Percentiles rank a stretch among this genome's conserved stretches.
Conservation (phyloP, 2,888 invertebrate species). For the Toxonevra muliebris region DNA sequence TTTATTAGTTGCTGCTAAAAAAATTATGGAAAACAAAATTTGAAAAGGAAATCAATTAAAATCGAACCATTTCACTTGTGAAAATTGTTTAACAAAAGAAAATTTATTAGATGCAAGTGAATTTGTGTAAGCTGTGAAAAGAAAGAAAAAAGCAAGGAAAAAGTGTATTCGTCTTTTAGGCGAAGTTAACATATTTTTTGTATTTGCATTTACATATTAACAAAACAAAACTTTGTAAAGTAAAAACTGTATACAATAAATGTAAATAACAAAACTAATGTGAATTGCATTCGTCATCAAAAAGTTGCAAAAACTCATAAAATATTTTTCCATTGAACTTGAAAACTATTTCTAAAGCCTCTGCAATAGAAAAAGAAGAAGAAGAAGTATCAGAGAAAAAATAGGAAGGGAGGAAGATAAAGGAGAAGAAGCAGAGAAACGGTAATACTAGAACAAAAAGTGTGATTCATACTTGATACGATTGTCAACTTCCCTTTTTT, state of each 20-base stretch:
- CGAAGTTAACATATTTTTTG: background rate
- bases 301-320: conserved; percentile 16
- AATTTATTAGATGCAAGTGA: no score
- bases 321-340: conserved; percentile 34
- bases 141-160: background rate
- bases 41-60: no score
- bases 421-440: background rate
- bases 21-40: no score
- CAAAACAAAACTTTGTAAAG: no score
- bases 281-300: background rate
- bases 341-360: conserved; percentile 18
- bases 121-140: no score
- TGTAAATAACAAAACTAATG: no score
- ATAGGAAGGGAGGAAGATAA: background rate
- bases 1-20: no score
- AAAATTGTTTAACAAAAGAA: no score
- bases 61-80: no score
- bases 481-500: background rate
- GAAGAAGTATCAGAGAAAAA: background rate
- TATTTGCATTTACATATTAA: no score
- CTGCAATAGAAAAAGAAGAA: background rate
- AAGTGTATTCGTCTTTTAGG: conserved; percentile 20
- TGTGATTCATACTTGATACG: conserved; percentile 37
- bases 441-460: conserved; percentile 9
- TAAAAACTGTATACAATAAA: no score